Evolutionary conservation across 2,113 vertebrate genomes (phyloP).

Genomic region (Calyptomena viridis): DNA sequence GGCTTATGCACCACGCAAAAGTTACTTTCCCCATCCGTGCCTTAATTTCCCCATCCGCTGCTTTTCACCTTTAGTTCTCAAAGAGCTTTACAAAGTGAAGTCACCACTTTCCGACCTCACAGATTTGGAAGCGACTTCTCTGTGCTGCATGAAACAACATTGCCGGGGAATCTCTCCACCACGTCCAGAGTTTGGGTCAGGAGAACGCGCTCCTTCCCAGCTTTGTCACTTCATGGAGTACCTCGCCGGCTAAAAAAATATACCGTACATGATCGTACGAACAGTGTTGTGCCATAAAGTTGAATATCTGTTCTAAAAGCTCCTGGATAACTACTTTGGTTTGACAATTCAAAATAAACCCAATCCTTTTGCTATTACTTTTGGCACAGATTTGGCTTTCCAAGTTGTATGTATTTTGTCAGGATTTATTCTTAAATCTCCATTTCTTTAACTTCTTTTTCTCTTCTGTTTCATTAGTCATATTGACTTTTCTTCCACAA

Average conservation of each 20-base stretch:
- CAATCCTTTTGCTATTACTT: neutral
- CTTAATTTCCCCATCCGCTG: neutral
- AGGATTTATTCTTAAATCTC: neutral
- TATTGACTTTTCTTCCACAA: neutral
- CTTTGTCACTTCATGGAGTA: neutral
- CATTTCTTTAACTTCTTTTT: neutral
- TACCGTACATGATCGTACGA: accelerated
- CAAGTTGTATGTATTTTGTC: neutral
- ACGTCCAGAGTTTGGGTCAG: neutral
- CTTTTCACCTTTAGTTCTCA: neutral
- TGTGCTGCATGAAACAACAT: neutral
- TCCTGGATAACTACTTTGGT: neutral
- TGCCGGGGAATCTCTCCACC: accelerated
- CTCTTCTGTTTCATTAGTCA: neutral
- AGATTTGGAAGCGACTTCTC: neutral
- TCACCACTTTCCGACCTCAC: accelerated
- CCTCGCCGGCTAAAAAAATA: neutral
- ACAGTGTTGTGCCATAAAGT: neutral
- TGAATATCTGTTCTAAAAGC: neutral
- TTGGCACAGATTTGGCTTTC: neutral
- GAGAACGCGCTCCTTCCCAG: neutral
- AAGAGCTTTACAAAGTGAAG: neutral
- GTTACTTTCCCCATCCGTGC: neutral
- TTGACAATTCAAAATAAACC: neutral
- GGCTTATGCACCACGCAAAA: neutral